phyloP scores from a whole-genome alignment of 2,797 vertebrate species.

The Anguilla megastoma region DNA sequence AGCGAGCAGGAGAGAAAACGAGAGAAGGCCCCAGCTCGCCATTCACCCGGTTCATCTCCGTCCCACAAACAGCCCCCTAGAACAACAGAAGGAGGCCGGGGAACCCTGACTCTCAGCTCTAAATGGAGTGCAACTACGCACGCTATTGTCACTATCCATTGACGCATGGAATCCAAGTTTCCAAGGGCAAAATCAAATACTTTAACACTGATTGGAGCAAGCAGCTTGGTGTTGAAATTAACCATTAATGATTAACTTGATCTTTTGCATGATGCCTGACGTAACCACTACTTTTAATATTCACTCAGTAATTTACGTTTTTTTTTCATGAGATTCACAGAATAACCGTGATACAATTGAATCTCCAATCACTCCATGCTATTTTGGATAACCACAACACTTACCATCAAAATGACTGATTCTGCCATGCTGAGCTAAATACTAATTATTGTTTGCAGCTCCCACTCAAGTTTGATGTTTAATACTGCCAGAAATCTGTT shows the following conservation, averaged over 20 bases:
- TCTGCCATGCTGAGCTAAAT: not conserved
- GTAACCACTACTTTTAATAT: not conserved
- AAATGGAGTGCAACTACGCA: not conserved
- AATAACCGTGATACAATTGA: not conserved
- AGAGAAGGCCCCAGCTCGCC: constrained; percentile 48
- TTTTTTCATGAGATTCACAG: not conserved
- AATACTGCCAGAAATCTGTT: constrained; percentile 51
- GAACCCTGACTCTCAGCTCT: not conserved
- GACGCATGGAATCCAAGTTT: not conserved
- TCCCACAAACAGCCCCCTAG: not conserved
- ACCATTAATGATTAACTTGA: not conserved
- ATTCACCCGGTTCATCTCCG: not conserved
- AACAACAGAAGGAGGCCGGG: not conserved
- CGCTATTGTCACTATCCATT: not conserved
- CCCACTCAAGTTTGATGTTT: not conserved
- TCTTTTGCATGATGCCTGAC: not conserved
- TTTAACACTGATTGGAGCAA: not conserved
- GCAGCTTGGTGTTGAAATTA: not conserved
- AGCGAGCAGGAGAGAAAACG: constrained; percentile 64
- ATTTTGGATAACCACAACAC: not conserved
- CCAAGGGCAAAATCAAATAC: not conserved
- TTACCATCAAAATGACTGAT: not conserved
- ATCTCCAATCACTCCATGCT: not conserved
- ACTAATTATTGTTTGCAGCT: not conserved
- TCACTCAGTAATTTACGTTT: not conserved